Conservation (phyloP, 2,113 vertebrate genomes). For the Mesembrinibis cayennensis region DNA sequence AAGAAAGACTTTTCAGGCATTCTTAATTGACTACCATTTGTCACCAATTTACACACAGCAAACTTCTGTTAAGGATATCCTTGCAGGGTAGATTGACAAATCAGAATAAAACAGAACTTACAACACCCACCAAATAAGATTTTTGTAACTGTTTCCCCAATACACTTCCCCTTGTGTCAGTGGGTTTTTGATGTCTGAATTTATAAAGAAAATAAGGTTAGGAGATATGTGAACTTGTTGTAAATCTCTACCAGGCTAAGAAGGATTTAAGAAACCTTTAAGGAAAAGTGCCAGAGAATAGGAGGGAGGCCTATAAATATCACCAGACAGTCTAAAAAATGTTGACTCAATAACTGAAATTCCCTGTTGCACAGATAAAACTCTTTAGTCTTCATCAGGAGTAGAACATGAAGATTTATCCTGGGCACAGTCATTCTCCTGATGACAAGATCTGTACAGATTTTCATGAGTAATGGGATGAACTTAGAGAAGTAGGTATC, state of each 20-base stretch:
- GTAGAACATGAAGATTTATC: not conserved
- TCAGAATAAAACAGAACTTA: not conserved
- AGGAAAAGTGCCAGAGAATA: not conserved
- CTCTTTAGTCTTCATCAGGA: not conserved
- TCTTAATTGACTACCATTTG: not conserved
- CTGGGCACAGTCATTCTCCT: not conserved
- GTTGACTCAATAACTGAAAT: not conserved
- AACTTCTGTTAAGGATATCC: not conserved
- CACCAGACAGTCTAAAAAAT: not conserved
- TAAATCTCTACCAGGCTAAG: not conserved
- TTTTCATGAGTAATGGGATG: not conserved
- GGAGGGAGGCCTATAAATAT: not conserved
- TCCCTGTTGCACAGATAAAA: not conserved
- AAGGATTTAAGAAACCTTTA: not conserved
- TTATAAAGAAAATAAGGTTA: not conserved
- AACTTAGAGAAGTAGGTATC: not conserved
- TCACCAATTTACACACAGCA: not conserved
- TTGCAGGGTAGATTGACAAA: not conserved
- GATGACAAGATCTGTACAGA: not conserved
- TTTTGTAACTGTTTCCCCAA: not conserved
- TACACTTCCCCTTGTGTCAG: not conserved
- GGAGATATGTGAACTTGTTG: not conserved
- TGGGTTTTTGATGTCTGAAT: not conserved
- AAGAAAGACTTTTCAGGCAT: not conserved
- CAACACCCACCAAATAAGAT: not conserved